Evolutionary conservation across 1,140 invertebrate species (phyloP).

Genomic region (Drosophila simulans): DNA sequence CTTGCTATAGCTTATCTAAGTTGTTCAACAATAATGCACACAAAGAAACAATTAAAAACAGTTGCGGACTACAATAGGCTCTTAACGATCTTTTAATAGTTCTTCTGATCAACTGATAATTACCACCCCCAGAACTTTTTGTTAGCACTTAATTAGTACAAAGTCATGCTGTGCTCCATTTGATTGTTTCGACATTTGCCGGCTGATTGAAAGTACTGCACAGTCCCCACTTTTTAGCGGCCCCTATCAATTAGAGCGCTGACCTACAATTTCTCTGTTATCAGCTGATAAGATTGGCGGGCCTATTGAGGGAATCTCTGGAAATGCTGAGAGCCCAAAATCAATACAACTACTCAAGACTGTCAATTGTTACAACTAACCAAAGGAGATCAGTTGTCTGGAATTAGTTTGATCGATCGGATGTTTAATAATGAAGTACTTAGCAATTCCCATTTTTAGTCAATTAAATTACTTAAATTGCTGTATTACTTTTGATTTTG

Average conservation of each 20-base stretch:
- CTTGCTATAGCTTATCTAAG: too few species aligned
- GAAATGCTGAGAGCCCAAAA: conserved; percentile 9
- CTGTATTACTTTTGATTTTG: not conserved
- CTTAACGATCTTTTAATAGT: conserved; percentile 19
- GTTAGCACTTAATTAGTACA: conserved; percentile 19
- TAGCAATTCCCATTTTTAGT: conserved; percentile 8
- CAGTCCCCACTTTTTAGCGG: not conserved
- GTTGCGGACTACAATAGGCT: not conserved
- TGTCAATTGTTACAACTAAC: conserved; percentile 17
- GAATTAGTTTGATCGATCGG: conserved; percentile 47
- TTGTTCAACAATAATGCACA: not conserved
- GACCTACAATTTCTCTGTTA: conserved; percentile 69
- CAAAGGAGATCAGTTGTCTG: conserved; percentile 1
- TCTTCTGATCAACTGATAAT: not conserved
- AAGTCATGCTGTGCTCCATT: conserved; percentile 8
- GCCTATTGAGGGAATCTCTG: conserved; percentile 28
- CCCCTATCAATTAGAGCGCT: conserved; percentile 53
- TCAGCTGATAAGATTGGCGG: conserved; percentile 67
- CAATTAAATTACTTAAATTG: conserved; percentile 8
- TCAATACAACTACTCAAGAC: not conserved
- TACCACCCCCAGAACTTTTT: not conserved
- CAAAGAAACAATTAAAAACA: not conserved
- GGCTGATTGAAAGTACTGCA: conserved; percentile 23
- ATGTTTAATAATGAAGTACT: conserved; percentile 41
- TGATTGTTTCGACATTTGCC: conserved; percentile 26